Evolutionary conservation across 2,888 invertebrate genomes (phyloP).

Genomic region (Trissoscelio sp.): DNA sequence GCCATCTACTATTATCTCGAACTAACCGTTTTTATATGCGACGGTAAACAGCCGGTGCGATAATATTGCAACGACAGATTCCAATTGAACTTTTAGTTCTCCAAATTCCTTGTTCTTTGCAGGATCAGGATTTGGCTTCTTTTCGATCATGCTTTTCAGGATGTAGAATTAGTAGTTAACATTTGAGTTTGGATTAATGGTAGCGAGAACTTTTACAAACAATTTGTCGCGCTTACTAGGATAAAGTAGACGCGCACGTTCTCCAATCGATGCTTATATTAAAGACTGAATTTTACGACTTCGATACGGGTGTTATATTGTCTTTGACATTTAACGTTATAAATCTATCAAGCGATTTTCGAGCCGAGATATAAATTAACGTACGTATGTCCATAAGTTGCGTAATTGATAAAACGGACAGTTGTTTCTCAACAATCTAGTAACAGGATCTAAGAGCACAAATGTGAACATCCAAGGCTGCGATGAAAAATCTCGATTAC

Average conservation of each 20-base stretch:
- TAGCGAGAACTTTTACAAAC: background rate
- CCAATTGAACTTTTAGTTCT: background rate
- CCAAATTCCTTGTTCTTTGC: too few species aligned
- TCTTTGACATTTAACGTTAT: slow-evolving; percentile 53
- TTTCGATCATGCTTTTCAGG: background rate
- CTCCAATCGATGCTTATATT: slow-evolving; percentile 26
- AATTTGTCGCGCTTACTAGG: slow-evolving; percentile 11
- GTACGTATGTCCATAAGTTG: slow-evolving; percentile 40
- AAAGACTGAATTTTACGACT: slow-evolving; percentile 43
- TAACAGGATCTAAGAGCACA: slow-evolving; percentile 52
- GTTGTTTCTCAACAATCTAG: slow-evolving; percentile 52
- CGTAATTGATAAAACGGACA: slow-evolving; percentile 64
- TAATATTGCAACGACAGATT: slow-evolving; percentile 28
- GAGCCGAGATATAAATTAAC: slow-evolving; percentile 45
- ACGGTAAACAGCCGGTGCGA: slow-evolving; percentile 65
- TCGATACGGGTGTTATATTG: slow-evolving; percentile 39
- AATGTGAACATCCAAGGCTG: slow-evolving; percentile 52
- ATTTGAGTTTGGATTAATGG: background rate
- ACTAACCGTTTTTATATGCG: slow-evolving; percentile 70
- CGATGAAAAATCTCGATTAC: slow-evolving; percentile 35
- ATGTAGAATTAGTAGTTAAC: background rate
- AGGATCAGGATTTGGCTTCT: too few species aligned
- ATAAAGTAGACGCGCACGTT: slow-evolving; percentile 22
- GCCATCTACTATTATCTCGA: slow-evolving; percentile 69
- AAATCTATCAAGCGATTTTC: slow-evolving; percentile 55